A percentile compares a stretch with the other conserved stretches of the same genome.
These are phyloP conservation scores for Ctenicera cuprea DNA, from an alignment of 2,888 invertebrate genomes.

Conservation along the genomic window DNA sequence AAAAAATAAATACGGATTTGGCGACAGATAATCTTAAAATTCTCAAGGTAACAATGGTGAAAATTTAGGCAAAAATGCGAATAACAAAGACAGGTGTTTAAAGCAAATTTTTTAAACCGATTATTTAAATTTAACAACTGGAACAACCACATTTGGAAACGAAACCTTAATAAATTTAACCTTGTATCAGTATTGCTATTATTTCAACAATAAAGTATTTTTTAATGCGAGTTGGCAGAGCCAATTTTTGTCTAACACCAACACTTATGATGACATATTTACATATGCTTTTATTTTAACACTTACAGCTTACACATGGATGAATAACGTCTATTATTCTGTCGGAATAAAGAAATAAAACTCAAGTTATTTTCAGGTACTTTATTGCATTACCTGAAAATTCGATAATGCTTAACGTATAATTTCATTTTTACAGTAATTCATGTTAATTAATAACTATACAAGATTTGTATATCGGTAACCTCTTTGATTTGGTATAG, in stretches of 20 bases:
- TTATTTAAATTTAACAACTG: too few relatives aligned
- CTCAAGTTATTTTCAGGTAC: slow-evolving; percentile 68
- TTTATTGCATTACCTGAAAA: slow-evolving; percentile 70
- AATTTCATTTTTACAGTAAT: slow-evolving; percentile 67
- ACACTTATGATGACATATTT: slow-evolving; percentile 12
- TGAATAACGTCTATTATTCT: not conserved
- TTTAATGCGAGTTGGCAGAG: slow-evolving; percentile 1
- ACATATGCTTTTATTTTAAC: not conserved
- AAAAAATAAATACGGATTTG: not conserved
- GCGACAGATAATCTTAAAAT: not conserved
- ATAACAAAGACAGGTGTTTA: not conserved
- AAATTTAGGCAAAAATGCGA: not conserved
- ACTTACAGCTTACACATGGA: not conserved
- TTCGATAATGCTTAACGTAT: slow-evolving; percentile 69
- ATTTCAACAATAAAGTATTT: slow-evolving; percentile 4
- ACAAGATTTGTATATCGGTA: slow-evolving; percentile 67
- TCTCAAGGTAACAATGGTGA: not conserved
- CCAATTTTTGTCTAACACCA: not conserved
- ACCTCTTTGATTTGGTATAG: slow-evolving; percentile 66
- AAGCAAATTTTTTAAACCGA: too few relatives aligned
- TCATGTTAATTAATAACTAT: slow-evolving; percentile 56
- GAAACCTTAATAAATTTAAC: slow-evolving; percentile 10
- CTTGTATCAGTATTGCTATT: not conserved
- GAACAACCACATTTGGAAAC: not conserved
- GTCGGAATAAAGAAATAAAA: slow-evolving; percentile 39